These are phyloP conservation scores for Lichenostomus cassidix DNA, from an alignment of 2,113 vertebrate genomes.

Conservation along the genomic window DNA sequence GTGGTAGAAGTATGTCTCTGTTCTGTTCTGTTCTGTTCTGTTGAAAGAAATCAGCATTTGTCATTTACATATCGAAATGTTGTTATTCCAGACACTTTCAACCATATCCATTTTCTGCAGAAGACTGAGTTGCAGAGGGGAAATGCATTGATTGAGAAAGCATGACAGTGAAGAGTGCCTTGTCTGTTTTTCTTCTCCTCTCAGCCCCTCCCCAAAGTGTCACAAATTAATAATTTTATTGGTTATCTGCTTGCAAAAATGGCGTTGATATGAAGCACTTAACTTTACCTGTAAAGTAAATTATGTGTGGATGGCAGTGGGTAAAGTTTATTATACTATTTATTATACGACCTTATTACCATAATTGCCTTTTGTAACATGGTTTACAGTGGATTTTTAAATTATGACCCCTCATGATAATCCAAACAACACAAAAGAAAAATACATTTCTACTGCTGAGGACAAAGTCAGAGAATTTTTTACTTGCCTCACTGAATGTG, in stretches of 20 bases:
- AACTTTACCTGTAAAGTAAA: background rate
- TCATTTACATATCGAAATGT: background rate
- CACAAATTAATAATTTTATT: background rate
- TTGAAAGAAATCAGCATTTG: background rate
- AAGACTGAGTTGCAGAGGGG: background rate
- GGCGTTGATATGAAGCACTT: rapidly evolving
- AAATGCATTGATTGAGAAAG: background rate
- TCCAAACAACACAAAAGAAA: background rate
- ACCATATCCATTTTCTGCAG: background rate
- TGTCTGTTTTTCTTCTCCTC: background rate
- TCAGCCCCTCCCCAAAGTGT: background rate
- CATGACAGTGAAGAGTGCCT: background rate
- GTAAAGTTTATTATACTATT: background rate
- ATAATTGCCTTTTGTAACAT: background rate
- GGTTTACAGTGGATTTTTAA: background rate
- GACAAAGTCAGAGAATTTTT: background rate
- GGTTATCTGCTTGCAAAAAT: background rate
- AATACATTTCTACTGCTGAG: background rate
- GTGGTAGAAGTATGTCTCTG: background rate
- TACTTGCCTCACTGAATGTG: background rate
- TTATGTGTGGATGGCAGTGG: background rate
- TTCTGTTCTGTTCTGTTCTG: background rate
- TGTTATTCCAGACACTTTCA: background rate
- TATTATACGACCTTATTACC: background rate
- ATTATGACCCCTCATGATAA: background rate